Evolutionary conservation across 2,888 invertebrate genomes (phyloP).

Genomic region (Ceraclea dissimilis): DNA sequence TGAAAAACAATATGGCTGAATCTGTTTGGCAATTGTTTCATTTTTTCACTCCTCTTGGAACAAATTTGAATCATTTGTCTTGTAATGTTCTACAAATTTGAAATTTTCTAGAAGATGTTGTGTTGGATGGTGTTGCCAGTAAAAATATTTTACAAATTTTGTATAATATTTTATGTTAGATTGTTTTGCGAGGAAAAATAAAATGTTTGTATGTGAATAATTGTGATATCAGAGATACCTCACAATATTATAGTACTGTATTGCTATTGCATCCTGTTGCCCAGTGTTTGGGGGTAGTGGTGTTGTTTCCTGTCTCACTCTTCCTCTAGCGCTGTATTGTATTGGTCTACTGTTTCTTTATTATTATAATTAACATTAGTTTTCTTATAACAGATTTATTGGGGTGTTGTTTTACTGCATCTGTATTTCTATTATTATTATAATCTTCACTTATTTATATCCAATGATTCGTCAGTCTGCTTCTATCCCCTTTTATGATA

Average conservation of each 20-base stretch:
- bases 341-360: not conserved
- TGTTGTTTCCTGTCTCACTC: constrained; percentile 12
- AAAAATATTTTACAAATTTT: too few relatives aligned
- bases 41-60: too few relatives aligned
- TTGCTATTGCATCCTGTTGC: not conserved
- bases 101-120: not conserved
- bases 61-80: too few relatives aligned
- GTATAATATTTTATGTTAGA: not conserved
- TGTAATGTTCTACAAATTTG: too few relatives aligned
- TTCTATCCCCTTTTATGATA: too few relatives aligned
- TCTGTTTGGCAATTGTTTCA: too few relatives aligned
- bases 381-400: not conserved
- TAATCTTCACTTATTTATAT: not conserved
- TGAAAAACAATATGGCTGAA: too few relatives aligned
- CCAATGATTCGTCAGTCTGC: not conserved
- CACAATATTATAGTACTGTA: not conserved
- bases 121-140: not conserved
- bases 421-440: not conserved
- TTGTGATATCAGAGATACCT: not conserved
- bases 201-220: constrained; percentile 1
- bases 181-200: not conserved
- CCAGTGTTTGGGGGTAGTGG: constrained; percentile 13
- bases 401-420: not conserved
- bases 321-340: constrained; percentile 6
- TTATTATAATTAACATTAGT: constrained; percentile 12